Evolutionary conservation across 2,888 invertebrate species (phyloP).

Genomic region (Orthosia incerta): DNA sequence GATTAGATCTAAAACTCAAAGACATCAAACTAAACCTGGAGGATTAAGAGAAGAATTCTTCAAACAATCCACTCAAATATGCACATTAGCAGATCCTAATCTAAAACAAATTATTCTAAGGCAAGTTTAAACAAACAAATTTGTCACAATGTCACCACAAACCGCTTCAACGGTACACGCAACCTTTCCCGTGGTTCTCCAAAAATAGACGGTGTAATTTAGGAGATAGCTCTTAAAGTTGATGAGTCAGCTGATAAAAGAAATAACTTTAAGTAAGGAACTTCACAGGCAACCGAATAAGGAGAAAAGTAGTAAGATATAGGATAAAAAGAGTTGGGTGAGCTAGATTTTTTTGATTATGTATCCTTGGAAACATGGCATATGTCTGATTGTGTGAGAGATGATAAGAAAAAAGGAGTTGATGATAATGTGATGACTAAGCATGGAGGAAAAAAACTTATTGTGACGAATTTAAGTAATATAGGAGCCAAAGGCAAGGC

Average conservation of each 20-base stretch:
- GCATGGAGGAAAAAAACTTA: neutral
- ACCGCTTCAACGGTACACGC: constrained; percentile 58
- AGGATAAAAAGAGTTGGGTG: constrained; percentile 18
- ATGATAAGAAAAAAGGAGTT: neutral
- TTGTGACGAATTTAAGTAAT: neutral
- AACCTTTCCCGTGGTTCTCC: constrained; percentile 45
- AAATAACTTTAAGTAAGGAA: constrained; percentile 19
- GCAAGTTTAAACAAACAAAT: constrained; percentile 67
- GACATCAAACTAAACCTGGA: constrained; percentile 1
- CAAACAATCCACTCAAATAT: constrained; percentile 20
- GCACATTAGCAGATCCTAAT: constrained; percentile 40
- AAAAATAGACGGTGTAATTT: constrained; percentile 36
- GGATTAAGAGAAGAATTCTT: constrained; percentile 2
- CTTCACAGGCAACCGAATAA: constrained; percentile 20
- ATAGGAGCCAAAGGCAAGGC: neutral
- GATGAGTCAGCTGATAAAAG: constrained; percentile 44
- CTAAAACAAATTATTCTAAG: constrained; percentile 36
- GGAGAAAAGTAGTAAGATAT: neutral
- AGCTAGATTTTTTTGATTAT: constrained; percentile 6
- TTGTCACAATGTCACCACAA: constrained; percentile 50
- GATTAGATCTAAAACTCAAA: neutral
- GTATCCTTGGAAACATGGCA: neutral
- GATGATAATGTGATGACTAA: neutral
- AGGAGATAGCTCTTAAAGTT: constrained; percentile 35
- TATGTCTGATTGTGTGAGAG: neutral